phyloP scores from a whole-genome alignment of 2,797 vertebrate species.

The Eulemur coronatus region DNA sequence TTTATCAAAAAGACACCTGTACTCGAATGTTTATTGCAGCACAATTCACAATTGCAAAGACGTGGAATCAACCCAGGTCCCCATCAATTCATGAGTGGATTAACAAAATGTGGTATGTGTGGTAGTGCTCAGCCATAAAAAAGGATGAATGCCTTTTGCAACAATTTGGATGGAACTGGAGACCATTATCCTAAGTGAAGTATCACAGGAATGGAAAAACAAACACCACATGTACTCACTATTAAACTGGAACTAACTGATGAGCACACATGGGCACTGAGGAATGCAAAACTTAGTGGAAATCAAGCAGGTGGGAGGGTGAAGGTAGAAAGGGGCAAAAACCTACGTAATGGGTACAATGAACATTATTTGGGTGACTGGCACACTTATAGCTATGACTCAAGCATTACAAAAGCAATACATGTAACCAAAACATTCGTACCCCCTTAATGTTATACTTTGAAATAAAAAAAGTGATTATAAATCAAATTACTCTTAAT shows the following conservation, averaged over 20 bases:
- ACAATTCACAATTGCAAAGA: not conserved
- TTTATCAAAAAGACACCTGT: not conserved
- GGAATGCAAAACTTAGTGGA: not conserved
- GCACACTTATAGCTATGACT: not conserved
- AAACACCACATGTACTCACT: not conserved
- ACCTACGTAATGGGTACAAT: not conserved
- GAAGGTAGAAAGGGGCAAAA: not conserved
- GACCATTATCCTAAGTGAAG: not conserved
- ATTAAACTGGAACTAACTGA: not conserved
- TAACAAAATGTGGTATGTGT: not conserved
- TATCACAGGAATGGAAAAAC: not conserved
- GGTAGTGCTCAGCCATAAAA: not conserved
- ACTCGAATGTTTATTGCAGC: not conserved
- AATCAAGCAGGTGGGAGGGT: not conserved
- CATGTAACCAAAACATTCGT: not conserved
- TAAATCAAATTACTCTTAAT: not conserved
- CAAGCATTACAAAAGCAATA: not conserved
- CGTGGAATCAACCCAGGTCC: not conserved
- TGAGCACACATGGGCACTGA: no score
- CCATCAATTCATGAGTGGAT: not conserved
- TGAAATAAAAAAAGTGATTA: not conserved
- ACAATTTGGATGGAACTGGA: not conserved
- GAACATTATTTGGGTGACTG: not conserved
- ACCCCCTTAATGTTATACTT: not conserved
- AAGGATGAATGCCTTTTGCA: not conserved